Base-by-base conservation (phyloP, 2,888 invertebrate genomes). In the Prosapia bicincta region DNA sequence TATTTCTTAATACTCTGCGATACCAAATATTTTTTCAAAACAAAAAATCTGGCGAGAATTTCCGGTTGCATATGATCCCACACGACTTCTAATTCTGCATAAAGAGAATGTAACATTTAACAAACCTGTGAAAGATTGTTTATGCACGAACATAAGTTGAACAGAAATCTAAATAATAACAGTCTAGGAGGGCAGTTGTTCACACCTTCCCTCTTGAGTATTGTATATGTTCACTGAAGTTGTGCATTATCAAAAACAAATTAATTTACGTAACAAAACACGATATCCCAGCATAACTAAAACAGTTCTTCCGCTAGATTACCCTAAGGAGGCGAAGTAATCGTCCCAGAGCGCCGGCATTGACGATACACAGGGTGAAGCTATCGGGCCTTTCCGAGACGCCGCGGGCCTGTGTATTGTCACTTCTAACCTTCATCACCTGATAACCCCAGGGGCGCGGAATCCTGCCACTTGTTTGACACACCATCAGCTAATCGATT, bases 401-500 rank as follows among this genome's bases (percentile, higher is more conserved):
- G 54, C 54, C 54, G 54, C 54, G 20, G 54, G 20, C 20, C 54
- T 54, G 54, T 54, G 54, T 54, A 54, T 54, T 54, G 54, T 54
- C 54, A 54, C 54, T n/a, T n/a, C 20, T 20, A 54, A 20, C 54
- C 20, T 54, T 54, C 54, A 54, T 54, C 54, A 54, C 54, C 54
- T 54, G 54, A 54, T 54, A 54, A 54, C 54, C 54, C 13, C 3
- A 2, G 20, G 54, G 54, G 20, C 54, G 13, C 13, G 54, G 54
- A 5, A 54, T 54, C 54, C 54, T 20, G 54, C 54, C 20, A 13
- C 38, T 38, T 54, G 54, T 54, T 54, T 54, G 54, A 54, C 54
- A 54, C 54, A 54, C 54, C 54, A 54, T 54, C 54, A 54, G 54
- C 54, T 54, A 54, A 54, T 54, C 54, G 54, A n/a, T 54, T 54